Percentiles rank a stretch among this genome's conserved stretches.
phyloP scores from a whole-genome alignment of 2,797 vertebrate genomes.

The Ptychadena robeensis region DNA sequence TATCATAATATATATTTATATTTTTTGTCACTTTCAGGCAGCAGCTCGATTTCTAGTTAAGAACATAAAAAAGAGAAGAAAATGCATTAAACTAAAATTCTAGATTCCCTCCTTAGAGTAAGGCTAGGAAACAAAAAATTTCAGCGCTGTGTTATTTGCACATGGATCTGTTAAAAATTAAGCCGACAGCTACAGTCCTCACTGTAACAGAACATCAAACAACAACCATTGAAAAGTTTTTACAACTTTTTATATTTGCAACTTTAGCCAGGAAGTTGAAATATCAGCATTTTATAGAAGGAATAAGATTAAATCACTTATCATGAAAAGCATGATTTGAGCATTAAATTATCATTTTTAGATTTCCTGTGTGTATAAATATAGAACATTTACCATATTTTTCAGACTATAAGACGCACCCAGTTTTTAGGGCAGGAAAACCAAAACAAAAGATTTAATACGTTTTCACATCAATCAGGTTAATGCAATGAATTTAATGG shows the following conservation, averaged over 20 bases:
- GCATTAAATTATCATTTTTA: too few species aligned
- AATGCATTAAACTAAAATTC: not conserved
- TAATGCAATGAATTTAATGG: too few species aligned
- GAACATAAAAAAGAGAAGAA: not conserved
- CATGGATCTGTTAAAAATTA: slow-evolving; percentile 47
- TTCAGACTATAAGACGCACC: too few species aligned
- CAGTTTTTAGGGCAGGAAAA: too few species aligned
- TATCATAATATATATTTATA: too few species aligned
- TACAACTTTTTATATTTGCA: not conserved
- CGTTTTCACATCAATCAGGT: too few species aligned
- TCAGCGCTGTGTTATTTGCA: not conserved
- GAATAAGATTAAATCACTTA: not conserved
- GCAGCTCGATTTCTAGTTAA: not conserved
- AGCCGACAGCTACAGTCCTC: not conserved
- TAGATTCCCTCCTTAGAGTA: too few species aligned
- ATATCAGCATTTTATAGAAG: not conserved
- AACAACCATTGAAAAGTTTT: slow-evolving; percentile 9
- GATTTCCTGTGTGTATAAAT: too few species aligned
- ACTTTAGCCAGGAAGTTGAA: not conserved
- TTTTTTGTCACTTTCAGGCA: too few species aligned
- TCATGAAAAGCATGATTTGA: too few species aligned
- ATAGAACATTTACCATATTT: too few species aligned
- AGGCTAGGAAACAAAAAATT: not conserved
- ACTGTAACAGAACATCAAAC: slow-evolving; percentile 54
- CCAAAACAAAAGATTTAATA: too few species aligned